Conservation (phyloP, 2,113 vertebrate genomes). For the Sorex fumeus region DNA sequence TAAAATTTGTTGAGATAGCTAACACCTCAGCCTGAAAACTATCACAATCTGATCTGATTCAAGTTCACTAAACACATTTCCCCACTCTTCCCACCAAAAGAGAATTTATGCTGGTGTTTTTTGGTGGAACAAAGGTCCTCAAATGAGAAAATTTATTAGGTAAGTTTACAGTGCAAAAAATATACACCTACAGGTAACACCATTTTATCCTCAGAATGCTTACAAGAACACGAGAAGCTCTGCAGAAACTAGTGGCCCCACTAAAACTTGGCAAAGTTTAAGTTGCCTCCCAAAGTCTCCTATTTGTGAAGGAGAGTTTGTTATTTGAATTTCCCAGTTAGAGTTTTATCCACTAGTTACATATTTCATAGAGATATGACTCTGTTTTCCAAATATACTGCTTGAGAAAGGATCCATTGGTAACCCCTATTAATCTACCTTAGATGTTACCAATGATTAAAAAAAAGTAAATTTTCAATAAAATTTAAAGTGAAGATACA, state of each 20-base stretch:
- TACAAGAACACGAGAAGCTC: neutral
- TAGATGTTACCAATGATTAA: neutral
- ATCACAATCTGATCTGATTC: neutral
- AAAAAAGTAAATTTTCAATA: neutral
- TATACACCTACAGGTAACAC: neutral
- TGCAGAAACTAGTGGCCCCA: neutral
- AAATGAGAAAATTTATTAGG: neutral
- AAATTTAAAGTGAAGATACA: neutral
- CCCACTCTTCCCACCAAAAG: neutral
- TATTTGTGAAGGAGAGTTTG: neutral
- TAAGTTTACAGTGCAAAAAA: neutral
- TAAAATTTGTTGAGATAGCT: slow-evolving; percentile 1
- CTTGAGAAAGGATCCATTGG: neutral
- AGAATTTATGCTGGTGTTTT: neutral
- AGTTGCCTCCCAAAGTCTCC: neutral
- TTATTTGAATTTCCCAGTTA: neutral
- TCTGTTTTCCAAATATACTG: neutral
- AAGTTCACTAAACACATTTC: neutral
- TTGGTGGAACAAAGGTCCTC: neutral
- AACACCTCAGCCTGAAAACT: neutral
- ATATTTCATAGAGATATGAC: neutral
- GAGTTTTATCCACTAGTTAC: neutral
- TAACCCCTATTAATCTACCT: neutral
- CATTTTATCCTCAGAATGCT: neutral
- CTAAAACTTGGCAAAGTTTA: neutral